Base-by-base conservation (phyloP, 1,140 invertebrate genomes). In the Pomacea maculata region DNA sequence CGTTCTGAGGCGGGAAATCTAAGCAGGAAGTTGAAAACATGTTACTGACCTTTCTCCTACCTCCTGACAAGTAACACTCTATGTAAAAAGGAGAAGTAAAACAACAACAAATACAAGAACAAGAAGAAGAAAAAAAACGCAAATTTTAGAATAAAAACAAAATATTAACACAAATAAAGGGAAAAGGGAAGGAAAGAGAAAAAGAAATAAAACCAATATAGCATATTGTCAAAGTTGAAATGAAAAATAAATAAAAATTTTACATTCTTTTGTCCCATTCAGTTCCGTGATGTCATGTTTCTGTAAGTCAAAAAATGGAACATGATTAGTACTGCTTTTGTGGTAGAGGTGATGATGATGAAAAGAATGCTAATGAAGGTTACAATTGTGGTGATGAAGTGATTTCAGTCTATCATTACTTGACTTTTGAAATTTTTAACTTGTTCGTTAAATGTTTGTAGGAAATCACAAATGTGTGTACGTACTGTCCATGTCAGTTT, bases 1-100 rank as follows among this genome's bases (percentile, higher is more conserved):
- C 72, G 61, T 80, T 75, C 21, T 75, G 71, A 7, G 79, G 79
- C 7, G 79, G 79, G 54, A 21, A 68, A 71, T 80, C 79, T 80
- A 57, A 21, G n/a, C 45, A 4, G 25, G 1, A 54, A 10, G 55
- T 34, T 0, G 5, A 45, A 64, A 19, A 63, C 7, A 34, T 25
- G 1, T 12, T 2, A 45, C 5, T 45, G n/a, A n/a, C n/a, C n/a
- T 45, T 45, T 45, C 1, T 45, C 34, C 34, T 2, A 45, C 5
- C 34, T 45, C 34, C 34, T 2, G 34, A 45, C 34, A 45, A 45
- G 34, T 45, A 2, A 1, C n/a, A n/a, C n/a, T n/a, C n/a, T n/a
- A n/a, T n/a, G n/a, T n/a, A n/a, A n/a, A n/a, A n/a, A n/a, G n/a
- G n/a, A n/a, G n/a, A n/a, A n/a, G n/a, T n/a, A n/a, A n/a, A n/a